Conservation (phyloP, 1,140 invertebrate genomes). For the Idris sp. region DNA sequence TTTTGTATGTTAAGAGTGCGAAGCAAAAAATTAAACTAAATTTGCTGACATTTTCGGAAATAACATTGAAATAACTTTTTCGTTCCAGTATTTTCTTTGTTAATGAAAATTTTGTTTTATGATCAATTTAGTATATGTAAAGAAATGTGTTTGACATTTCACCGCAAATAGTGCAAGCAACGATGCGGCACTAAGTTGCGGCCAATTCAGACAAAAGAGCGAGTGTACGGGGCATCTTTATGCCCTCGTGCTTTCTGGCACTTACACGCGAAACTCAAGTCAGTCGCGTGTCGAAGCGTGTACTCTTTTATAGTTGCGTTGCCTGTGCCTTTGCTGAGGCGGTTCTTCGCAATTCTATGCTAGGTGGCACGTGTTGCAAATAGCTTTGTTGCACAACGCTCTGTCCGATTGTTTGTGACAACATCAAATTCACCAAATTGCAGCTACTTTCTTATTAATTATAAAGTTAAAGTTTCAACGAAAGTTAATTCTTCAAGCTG, state of each 20-base stretch:
- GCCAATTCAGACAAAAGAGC: constrained; percentile 39
- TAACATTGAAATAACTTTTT: too few species aligned
- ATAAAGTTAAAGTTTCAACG: constrained; percentile 1
- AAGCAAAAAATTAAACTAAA: too few species aligned
- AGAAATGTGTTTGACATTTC: constrained; percentile 59
- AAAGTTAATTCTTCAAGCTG: not conserved
- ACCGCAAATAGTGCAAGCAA: constrained; percentile 56
- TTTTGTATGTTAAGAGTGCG: too few species aligned
- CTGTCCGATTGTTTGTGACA: constrained; percentile 56
- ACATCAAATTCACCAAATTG: constrained; percentile 42
- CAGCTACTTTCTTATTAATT: constrained; percentile 44
- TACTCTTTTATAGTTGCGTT: constrained; percentile 49
- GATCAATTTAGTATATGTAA: constrained; percentile 37
- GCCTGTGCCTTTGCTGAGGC: constrained; percentile 23
- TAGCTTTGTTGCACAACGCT: constrained; percentile 48
- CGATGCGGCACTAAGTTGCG: constrained; percentile 58
- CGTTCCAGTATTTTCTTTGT: too few species aligned
- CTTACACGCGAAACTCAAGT: constrained; percentile 36
- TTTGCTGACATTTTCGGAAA: too few species aligned
- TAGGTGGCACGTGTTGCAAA: constrained; percentile 49
- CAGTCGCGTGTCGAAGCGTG: constrained; percentile 60
- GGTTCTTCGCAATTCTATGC: constrained; percentile 48
- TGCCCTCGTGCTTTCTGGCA: constrained; percentile 46
- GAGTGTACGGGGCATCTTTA: constrained; percentile 35
- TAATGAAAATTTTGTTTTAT: too few species aligned